Conservation (phyloP, 2,888 invertebrate species). For the Diarsia mendica region DNA sequence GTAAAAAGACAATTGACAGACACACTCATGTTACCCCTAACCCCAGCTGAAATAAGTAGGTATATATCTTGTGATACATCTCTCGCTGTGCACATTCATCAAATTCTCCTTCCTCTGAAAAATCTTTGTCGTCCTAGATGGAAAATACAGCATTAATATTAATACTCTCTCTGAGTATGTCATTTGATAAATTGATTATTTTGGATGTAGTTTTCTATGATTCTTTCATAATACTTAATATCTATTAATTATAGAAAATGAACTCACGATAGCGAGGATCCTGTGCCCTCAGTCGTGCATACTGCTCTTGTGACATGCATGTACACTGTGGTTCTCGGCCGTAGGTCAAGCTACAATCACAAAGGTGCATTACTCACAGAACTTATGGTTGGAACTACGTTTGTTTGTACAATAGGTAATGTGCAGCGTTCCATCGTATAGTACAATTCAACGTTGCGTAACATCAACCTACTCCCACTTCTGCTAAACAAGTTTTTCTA, state of each 20-base stretch:
- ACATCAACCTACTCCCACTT: neutral
- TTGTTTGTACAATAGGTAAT: slow-evolving; percentile 20
- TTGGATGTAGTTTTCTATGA: neutral
- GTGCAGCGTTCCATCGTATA: neutral
- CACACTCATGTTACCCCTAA: neutral
- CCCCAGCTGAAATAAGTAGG: neutral
- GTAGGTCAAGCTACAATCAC: slow-evolving; percentile 80
- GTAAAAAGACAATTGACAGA: neutral
- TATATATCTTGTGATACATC: neutral
- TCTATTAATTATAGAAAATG: neutral
- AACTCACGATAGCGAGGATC: slow-evolving; percentile 94
- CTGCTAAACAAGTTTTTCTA: neutral
- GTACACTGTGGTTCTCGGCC: slow-evolving; percentile 97
- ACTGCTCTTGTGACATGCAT: slow-evolving; percentile 98
- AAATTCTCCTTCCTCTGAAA: neutral
- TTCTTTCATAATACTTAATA: neutral
- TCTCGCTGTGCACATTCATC: neutral
- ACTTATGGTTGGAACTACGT: neutral
- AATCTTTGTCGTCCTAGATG: neutral
- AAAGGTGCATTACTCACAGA: slow-evolving; percentile 54
- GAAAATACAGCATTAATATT: slow-evolving; percentile 9
- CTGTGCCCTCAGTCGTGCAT: slow-evolving; percentile 95
- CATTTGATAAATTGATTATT: neutral
- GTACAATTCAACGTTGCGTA: neutral
- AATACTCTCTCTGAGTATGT: neutral